These are phyloP conservation scores for Asteroscopus sphinx DNA, from an alignment of 2,888 invertebrate species.

Conservation along the genomic window DNA sequence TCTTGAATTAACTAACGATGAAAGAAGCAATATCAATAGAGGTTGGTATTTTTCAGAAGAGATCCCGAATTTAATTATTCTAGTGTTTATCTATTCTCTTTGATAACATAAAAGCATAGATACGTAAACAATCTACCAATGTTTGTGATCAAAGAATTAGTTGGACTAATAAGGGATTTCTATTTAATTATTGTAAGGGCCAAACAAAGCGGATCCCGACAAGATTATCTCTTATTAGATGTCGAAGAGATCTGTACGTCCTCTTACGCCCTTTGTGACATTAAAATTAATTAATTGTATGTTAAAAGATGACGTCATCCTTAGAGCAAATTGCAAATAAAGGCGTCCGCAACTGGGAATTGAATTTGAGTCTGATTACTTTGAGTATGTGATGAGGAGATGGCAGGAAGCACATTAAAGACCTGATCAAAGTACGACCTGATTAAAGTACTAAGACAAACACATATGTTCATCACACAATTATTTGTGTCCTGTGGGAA, in stretches of 20 bases:
- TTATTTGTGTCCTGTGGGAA: too few species aligned
- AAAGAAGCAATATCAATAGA: too few species aligned
- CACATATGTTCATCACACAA: too few species aligned
- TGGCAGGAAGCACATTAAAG: too few species aligned
- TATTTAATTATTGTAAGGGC: slow-evolving; percentile 41
- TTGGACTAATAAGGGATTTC: slow-evolving; percentile 41
- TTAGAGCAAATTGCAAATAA: neutral
- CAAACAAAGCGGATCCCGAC: slow-evolving; percentile 28
- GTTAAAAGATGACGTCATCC: slow-evolving; percentile 1
- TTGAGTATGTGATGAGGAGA: too few species aligned
- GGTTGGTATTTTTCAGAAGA: too few species aligned
- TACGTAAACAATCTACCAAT: slow-evolving; percentile 21
- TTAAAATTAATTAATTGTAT: slow-evolving; percentile 36
- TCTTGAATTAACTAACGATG: too few species aligned
- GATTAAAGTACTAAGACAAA: too few species aligned
- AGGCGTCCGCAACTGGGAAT: too few species aligned
- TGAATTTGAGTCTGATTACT: too few species aligned
- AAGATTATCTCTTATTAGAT: slow-evolving; percentile 40
- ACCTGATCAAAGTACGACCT: too few species aligned
- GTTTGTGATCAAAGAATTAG: slow-evolving; percentile 46
- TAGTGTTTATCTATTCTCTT: slow-evolving; percentile 23
- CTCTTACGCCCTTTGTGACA: slow-evolving; percentile 19
- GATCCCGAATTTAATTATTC: too few species aligned
- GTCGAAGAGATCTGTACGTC: slow-evolving; percentile 14
- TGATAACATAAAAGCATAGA: slow-evolving; percentile 7